phyloP scores from a whole-genome alignment of 2,888 invertebrate genomes.

The Drosophila merina region DNA sequence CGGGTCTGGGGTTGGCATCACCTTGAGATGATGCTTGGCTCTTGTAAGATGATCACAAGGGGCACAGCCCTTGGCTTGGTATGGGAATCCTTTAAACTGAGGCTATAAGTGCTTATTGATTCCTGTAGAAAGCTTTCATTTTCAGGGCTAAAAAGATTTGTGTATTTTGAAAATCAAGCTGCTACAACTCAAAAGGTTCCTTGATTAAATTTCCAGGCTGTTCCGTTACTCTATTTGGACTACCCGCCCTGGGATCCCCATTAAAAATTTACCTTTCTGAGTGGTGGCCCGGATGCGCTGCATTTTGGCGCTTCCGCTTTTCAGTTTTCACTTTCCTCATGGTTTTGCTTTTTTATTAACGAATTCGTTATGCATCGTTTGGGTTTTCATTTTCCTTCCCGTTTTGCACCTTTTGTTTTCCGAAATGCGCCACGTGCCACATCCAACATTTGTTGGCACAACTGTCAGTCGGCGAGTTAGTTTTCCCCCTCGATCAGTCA shows the following conservation, averaged over 20 bases:
- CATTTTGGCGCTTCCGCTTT: slow-evolving; percentile 70
- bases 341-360: slow-evolving; percentile 53
- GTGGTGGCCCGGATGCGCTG: slow-evolving; percentile 59
- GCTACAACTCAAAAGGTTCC: background rate
- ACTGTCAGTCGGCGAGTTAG: slow-evolving; percentile 55
- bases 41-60: slow-evolving; percentile 39
- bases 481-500: slow-evolving; percentile 27
- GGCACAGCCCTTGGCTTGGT: slow-evolving; percentile 16
- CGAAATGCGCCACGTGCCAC: slow-evolving; percentile 67
- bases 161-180: background rate
- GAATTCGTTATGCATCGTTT: slow-evolving; percentile 71
- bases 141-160: background rate
- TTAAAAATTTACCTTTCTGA: slow-evolving; percentile 38
- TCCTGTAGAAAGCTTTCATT: background rate
- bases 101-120: background rate
- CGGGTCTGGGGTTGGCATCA: slow-evolving; percentile 39
- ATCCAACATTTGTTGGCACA: slow-evolving; percentile 73
- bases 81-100: too few relatives aligned
- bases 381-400: slow-evolving; percentile 51
- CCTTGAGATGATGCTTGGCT: slow-evolving; percentile 12
- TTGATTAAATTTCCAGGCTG: background rate
- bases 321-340: slow-evolving; percentile 68
- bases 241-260: slow-evolving; percentile 45
- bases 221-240: slow-evolving; percentile 61
- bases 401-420: slow-evolving; percentile 68